Evolutionary conservation across 2,888 invertebrate species (phyloP).

Genomic region (Theodoxus fluviatilis): DNA sequence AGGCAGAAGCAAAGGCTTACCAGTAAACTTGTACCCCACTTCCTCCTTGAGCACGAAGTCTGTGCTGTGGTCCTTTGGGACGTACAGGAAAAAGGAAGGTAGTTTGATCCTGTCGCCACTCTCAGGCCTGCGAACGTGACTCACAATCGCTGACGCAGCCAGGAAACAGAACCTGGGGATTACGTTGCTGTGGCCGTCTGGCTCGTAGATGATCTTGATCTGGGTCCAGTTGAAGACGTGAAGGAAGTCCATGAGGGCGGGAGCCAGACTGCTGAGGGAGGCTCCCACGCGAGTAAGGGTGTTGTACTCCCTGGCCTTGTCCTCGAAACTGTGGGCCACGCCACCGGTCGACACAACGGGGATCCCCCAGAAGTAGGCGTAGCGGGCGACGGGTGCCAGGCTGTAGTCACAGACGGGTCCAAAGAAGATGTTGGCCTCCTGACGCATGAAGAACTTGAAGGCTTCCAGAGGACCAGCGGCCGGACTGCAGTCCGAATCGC

Average conservation of each 20-base stretch:
- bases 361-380: too few relatives aligned
- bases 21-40: too few relatives aligned
- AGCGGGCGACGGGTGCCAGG: too few relatives aligned
- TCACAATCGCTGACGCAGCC: constrained; percentile 76
- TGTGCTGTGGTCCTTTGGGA: constrained; percentile 30
- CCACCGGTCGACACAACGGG: too few relatives aligned
- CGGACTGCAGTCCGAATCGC: too few relatives aligned
- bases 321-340: too few relatives aligned
- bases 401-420: too few relatives aligned
- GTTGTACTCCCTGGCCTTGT: constrained; percentile 38
- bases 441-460: too few relatives aligned
- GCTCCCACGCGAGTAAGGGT: constrained; percentile 47
- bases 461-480: too few relatives aligned
- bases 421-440: too few relatives aligned
- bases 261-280: constrained; percentile 40
- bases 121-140: constrained; percentile 67
- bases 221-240: constrained; percentile 36
- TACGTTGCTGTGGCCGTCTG: constrained; percentile 75
- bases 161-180: constrained; percentile 78
- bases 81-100: constrained; percentile 37
- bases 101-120: constrained; percentile 34
- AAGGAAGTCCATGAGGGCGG: constrained; percentile 32
- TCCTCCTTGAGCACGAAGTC: constrained; percentile 40
- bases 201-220: constrained; percentile 77
- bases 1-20: too few relatives aligned